Base-by-base conservation (phyloP, 2,113 vertebrate species). In the Oceanites oceanicus region DNA sequence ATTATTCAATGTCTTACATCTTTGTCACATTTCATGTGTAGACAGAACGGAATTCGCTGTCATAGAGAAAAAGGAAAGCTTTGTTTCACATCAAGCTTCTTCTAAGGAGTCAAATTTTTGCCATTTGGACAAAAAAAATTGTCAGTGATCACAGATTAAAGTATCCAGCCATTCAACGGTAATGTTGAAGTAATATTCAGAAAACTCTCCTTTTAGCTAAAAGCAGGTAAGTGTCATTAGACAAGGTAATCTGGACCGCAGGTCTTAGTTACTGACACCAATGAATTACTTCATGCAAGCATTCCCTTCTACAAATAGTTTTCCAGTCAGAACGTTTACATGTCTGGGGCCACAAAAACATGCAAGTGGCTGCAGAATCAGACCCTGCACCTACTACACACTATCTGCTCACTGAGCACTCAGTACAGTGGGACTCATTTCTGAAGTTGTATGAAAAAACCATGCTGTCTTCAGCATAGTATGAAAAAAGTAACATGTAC, bases 331-430 rank as follows among this genome's bases (percentile, higher is more conserved):
- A 55, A 15, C 7, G 3, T 25, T 56, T 15, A 76, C 36, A 34
- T 45, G 8, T 27, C 23, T 27, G 30, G 7, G 29, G 22, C 49
- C 47, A 75, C 38, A 72, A 59, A 56, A 59, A 11, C 38, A 40
- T 0, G 0, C 7, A 15, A 13, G 15, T 6, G 34, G 12, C 16
- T 56, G 11, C 52, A 65, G 36, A 42, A 23, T 11, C 42, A 53
- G 21, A 36, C 15, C 36, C 23, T 30, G n/a, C 56, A 36, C 22
- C 25, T 15, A 5, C 5, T n/a, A 22, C 1, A 55, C 1, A 0
- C 25, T 23, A 5, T 1, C 4, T 23, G 26, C 16, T 59, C n/a
- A 21, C 29, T 7, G 14, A 83, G 62, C 14, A 21, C 40, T 16
- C 15, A 15, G 7, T 15, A 15, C 30, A 38, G 11, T 5, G 19